Evolutionary conservation across 2,113 vertebrate genomes (phyloP).

Genomic region (Caloenas nicobarica): DNA sequence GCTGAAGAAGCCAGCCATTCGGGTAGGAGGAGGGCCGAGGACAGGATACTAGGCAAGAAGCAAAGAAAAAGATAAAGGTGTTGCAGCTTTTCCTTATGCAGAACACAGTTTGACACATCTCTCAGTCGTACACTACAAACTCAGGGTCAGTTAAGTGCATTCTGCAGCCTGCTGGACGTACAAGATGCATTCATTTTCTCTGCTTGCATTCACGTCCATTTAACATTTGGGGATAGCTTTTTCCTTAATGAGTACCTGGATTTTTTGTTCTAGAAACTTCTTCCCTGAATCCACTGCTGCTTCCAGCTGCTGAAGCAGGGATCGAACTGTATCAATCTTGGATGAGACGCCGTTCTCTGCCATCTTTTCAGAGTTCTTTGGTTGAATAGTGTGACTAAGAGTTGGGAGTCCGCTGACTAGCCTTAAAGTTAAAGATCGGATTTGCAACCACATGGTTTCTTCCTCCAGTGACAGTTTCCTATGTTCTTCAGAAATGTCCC

Average conservation of each 20-base stretch:
- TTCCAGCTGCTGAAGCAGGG: constrained; percentile 86
- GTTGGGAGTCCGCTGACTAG: constrained; percentile 83
- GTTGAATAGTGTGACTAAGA: constrained; percentile 77
- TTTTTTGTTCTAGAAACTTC: constrained; percentile 81
- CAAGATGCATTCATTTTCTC: constrained; percentile 12
- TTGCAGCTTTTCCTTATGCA: constrained; percentile 31
- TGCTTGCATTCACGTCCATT: neutral
- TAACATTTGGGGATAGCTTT: neutral
- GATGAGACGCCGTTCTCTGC: constrained; percentile 89
- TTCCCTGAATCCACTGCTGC: constrained; percentile 80
- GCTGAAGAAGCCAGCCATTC: constrained; percentile 86
- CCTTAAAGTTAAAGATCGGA: constrained; percentile 90
- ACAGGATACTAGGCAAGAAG: constrained; percentile 85
- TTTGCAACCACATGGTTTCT: constrained; percentile 88
- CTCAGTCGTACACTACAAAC: constrained; percentile 28
- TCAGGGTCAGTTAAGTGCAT: constrained; percentile 28
- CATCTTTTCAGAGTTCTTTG: constrained; percentile 85
- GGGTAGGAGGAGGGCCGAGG: constrained; percentile 90
- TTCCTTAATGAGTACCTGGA: constrained; percentile 74
- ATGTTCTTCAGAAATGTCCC: constrained; percentile 88
- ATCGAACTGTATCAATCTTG: constrained; percentile 77
- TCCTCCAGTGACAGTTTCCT: constrained; percentile 88
- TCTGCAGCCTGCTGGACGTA: constrained; percentile 16
- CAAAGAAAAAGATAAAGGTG: constrained; percentile 33
- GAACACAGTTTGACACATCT: constrained; percentile 7